Conservation (phyloP, 2,113 vertebrate genomes). For the Oncorhynchus mykiss region DNA sequence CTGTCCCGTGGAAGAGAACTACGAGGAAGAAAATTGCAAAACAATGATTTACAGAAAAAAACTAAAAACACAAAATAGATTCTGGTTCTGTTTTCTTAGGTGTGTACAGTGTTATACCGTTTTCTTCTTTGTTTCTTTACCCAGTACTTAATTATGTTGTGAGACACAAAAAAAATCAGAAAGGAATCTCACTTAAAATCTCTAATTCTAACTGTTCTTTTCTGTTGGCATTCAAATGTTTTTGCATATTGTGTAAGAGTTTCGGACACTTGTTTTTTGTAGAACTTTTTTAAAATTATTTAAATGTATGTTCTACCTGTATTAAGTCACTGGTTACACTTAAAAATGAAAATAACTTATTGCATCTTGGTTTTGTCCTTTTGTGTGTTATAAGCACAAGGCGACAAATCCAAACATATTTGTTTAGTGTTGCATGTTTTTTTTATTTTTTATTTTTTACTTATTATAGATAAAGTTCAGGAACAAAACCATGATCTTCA, state of each 20-base stretch:
- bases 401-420: conserved; percentile 90
- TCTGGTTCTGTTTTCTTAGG: conserved; percentile 70
- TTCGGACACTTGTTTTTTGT: conserved; percentile 64
- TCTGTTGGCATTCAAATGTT: conserved; percentile 79
- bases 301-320: conserved; percentile 87
- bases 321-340: conserved; percentile 95
- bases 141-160: conserved; percentile 95
- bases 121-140: conserved; percentile 71
- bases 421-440: conserved; percentile 94
- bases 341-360: conserved; percentile 98
- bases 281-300: conserved; percentile 79
- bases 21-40: conserved; percentile 83
- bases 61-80: conserved; percentile 60
- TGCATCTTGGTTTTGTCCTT: conserved; percentile 88
- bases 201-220: conserved; percentile 77
- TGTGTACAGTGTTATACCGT: conserved; percentile 74
- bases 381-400: conserved; percentile 84
- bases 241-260: conserved; percentile 81
- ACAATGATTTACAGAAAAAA: conserved; percentile 87
- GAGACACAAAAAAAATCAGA: conserved; percentile 99
- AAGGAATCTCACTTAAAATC: conserved; percentile 82
- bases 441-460: conserved; percentile 52
- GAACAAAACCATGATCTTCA: conserved; percentile 69
- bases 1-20: conserved; percentile 84
- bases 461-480: conserved; percentile 79